Evolutionary conservation across 2,888 invertebrate species (phyloP).

Genomic region (Idaea dimidiata): DNA sequence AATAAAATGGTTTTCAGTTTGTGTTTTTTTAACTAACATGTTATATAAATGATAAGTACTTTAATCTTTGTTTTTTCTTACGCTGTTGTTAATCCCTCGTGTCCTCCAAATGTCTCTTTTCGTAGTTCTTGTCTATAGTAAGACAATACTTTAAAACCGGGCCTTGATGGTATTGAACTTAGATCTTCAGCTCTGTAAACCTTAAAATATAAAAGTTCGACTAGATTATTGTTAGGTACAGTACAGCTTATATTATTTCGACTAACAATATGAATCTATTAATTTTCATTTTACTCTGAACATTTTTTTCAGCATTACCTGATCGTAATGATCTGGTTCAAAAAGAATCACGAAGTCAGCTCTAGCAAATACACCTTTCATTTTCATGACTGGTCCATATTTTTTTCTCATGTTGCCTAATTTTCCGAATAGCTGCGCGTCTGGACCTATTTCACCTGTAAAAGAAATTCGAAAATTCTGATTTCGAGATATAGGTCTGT

Average conservation of each 20-base stretch:
- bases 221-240: neutral
- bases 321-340: slow-evolving; percentile 56
- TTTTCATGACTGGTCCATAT: slow-evolving; percentile 58
- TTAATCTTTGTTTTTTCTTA: slow-evolving; percentile 35
- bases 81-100: slow-evolving; percentile 64
- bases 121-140: slow-evolving; percentile 60
- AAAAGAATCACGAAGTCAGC: slow-evolving; percentile 56
- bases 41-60: no score
- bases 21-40: neutral
- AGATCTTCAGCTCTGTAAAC: slow-evolving; percentile 66
- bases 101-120: slow-evolving; percentile 54
- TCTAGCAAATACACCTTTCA: slow-evolving; percentile 54
- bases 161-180: slow-evolving; percentile 52
- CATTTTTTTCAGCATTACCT: slow-evolving; percentile 31
- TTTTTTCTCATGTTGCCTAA: slow-evolving; percentile 44
- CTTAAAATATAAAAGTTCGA: slow-evolving; percentile 31
- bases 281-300: neutral
- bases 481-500: no score
- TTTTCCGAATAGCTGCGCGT: slow-evolving; percentile 46
- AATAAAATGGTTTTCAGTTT: no score
- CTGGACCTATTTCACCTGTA: slow-evolving; percentile 52
- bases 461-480: slow-evolving; percentile 6
- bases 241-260: no score
- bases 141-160: slow-evolving; percentile 57
- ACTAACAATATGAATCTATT: neutral